phyloP scores from a whole-genome alignment of 1,140 invertebrate genomes.

The Stegodyphus mimosarum region DNA sequence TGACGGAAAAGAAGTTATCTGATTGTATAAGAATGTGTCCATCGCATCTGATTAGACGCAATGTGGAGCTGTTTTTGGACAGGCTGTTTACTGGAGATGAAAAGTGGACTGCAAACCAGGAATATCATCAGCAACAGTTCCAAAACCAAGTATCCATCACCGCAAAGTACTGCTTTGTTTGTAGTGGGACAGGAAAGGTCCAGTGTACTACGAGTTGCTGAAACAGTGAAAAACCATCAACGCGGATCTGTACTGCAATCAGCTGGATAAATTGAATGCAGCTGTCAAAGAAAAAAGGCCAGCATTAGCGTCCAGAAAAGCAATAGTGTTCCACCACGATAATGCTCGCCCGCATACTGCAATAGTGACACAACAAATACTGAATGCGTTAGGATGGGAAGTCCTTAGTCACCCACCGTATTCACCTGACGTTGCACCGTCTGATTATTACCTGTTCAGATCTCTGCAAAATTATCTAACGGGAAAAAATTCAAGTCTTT shows the following conservation, averaged over 20 bases:
- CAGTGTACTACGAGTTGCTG: too few relatives aligned
- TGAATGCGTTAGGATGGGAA: constrained; percentile 18
- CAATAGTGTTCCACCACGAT: constrained; percentile 31
- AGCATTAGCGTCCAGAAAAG: constrained; percentile 24
- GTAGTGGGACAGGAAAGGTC: too few relatives aligned
- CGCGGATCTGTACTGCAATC: constrained; percentile 20
- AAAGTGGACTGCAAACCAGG: too few relatives aligned
- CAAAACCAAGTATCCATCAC: too few relatives aligned
- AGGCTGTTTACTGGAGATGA: too few relatives aligned
- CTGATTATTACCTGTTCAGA: constrained; percentile 66
- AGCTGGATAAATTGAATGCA: constrained; percentile 41
- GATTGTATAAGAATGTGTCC: too few relatives aligned
- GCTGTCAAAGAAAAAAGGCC: constrained; percentile 40
- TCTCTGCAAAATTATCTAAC: constrained; percentile 45
- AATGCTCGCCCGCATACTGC: constrained; percentile 4
- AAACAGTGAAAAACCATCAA: constrained; percentile 30
- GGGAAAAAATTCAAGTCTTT: too few relatives aligned
- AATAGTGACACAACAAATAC: constrained; percentile 1
- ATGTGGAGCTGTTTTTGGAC: too few relatives aligned
- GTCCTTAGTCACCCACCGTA: constrained; percentile 10
- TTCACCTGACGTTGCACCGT: constrained; percentile 65
- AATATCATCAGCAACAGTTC: too few relatives aligned
- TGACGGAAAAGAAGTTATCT: too few relatives aligned
- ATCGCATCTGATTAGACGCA: too few relatives aligned
- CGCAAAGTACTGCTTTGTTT: too few relatives aligned